These are phyloP conservation scores for Platygyra sinensis DNA, from an alignment of 64 coral and sea anemone genomes.

Conservation along the genomic window DNA sequence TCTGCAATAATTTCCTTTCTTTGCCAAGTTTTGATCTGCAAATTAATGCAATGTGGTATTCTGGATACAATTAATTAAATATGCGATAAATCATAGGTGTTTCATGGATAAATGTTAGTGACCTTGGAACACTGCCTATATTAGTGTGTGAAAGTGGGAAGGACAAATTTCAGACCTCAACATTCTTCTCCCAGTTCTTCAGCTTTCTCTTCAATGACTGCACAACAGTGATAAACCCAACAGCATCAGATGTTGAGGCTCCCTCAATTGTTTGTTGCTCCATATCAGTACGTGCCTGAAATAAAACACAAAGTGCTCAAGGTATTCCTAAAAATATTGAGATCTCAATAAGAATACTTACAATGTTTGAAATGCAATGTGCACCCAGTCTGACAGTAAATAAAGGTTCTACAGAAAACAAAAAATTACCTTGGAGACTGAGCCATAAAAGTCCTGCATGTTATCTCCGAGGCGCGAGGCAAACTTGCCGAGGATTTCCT, in stretches of 20 bases:
- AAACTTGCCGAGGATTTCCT: constrained; percentile 99
- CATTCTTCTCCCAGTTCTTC: constrained; percentile 95
- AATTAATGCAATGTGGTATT: no score
- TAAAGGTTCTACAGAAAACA: no score
- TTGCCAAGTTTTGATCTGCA: no score
- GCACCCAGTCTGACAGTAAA: background rate
- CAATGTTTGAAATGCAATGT: background rate
- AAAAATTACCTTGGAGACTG: constrained; percentile 88
- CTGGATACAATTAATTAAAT: no score
- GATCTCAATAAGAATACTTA: constrained; percentile 17
- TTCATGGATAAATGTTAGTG: no score
- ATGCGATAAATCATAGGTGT: no score
- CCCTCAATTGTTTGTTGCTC: constrained; percentile 98
- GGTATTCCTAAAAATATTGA: background rate
- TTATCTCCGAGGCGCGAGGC: constrained; percentile 90
- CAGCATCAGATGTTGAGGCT: constrained; percentile 96
- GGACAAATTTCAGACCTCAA: constrained; percentile 70
- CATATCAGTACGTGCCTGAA: constrained; percentile 91
- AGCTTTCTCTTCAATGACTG: constrained; percentile 96
- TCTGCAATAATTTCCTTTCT: background rate
- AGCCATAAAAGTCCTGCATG: constrained; percentile 93
- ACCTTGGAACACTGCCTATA: background rate
- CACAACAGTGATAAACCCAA: constrained; percentile 98
- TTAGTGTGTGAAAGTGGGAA: no score
- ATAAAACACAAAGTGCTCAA: no score